Evolutionary conservation across 2,797 vertebrate species (phyloP).

Genomic region (Cyclopterus lumpus): DNA sequence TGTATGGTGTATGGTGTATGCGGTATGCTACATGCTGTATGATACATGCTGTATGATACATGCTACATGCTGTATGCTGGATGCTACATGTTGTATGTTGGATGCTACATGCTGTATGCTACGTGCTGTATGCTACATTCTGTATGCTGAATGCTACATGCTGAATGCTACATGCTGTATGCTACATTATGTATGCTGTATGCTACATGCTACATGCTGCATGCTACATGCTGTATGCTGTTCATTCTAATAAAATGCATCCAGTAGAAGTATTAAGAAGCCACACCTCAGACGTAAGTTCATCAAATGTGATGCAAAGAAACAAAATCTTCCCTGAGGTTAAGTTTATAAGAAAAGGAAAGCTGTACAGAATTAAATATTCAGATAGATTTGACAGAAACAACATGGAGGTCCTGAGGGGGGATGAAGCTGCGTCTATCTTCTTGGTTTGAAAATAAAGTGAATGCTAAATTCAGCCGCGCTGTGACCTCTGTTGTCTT

Average conservation of each 20-base stretch:
- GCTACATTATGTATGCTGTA: no score
- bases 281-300: neutral
- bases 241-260: neutral
- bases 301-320: conserved; percentile 17
- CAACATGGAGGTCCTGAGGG: conserved; percentile 31
- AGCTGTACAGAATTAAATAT: conserved; percentile 20
- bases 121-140: no score
- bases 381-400: conserved; percentile 41
- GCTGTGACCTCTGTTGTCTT: conserved; percentile 59
- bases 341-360: neutral
- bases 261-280: neutral
- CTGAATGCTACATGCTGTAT: no score
- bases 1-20: no score
- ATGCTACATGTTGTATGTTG: no score
- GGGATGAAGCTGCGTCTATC: conserved; percentile 48
- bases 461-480: conserved; percentile 62
- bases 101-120: no score
- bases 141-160: no score
- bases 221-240: no score
- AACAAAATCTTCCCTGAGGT: neutral
- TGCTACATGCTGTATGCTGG: no score
- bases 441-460: conserved; percentile 64
- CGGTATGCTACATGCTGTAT: no score
- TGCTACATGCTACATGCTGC: no score
- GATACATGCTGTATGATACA: no score